phyloP scores from a whole-genome alignment of 2,113 vertebrate species.

The Heterocephalus glaber region DNA sequence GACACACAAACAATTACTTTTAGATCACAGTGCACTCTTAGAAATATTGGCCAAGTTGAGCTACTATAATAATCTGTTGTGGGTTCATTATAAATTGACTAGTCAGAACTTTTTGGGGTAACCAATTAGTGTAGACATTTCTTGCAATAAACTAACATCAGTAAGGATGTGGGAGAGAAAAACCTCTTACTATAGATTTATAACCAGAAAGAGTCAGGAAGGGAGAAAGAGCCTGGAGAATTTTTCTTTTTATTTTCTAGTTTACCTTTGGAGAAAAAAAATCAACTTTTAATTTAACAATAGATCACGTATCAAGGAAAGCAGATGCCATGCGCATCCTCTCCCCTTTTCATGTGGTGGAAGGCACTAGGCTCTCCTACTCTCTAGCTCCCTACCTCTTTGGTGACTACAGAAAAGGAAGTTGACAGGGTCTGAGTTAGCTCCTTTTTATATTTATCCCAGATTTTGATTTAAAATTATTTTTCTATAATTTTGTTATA shows the following conservation, averaged over 20 bases:
- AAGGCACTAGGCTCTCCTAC: not conserved
- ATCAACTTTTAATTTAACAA: not conserved
- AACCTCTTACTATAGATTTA: not conserved
- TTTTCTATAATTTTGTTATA: not conserved
- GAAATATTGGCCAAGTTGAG: not conserved
- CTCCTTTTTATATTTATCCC: not conserved
- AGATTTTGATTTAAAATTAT: not conserved
- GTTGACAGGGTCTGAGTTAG: not conserved
- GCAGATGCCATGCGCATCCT: not conserved
- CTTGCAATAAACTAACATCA: not conserved
- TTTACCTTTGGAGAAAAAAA: not conserved
- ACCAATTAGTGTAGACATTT: not conserved
- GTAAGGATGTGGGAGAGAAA: not conserved
- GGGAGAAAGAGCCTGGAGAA: not conserved
- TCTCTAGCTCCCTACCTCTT: not conserved
- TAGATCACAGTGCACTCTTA: not conserved
- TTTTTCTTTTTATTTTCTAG: not conserved
- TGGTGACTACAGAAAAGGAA: not conserved
- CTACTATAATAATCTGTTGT: not conserved
- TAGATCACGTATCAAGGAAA: not conserved
- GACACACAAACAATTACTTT: not conserved
- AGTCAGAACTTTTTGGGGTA: not conserved
- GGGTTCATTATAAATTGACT: not conserved
- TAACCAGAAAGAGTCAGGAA: not conserved
- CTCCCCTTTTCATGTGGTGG: not conserved